A percentile compares a stretch with the other conserved stretches of the same genome.
These are phyloP conservation scores for Chloroclysta siterata DNA, from an alignment of 2,888 invertebrate species.

Conservation along the genomic window DNA sequence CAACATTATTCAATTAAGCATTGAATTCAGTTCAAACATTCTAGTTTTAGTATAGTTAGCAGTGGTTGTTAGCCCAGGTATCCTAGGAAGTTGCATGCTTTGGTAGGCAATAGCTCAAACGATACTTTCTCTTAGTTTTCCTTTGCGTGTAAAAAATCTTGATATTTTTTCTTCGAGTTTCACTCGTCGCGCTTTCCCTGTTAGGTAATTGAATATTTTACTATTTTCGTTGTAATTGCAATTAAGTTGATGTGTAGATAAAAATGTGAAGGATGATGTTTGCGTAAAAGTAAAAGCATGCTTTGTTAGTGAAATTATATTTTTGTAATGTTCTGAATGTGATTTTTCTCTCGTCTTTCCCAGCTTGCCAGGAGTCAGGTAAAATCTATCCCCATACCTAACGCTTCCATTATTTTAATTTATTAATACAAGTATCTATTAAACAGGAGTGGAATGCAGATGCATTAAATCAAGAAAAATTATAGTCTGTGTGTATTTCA, in stretches of 20 bases:
- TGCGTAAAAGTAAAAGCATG: slow-evolving; percentile 67
- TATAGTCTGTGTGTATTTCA: too few species aligned
- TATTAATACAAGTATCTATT: too few species aligned
- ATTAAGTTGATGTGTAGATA: slow-evolving; percentile 65
- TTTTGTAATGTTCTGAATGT: slow-evolving; percentile 83
- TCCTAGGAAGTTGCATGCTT: slow-evolving; percentile 53
- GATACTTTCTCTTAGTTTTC: slow-evolving; percentile 72
- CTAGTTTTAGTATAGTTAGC: slow-evolving; percentile 21
- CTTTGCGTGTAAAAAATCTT: slow-evolving; percentile 83
- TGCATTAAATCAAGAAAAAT: too few species aligned
- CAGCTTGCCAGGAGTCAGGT: slow-evolving; percentile 86
- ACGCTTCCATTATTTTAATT: slow-evolving; percentile 40
- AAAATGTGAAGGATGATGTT: slow-evolving; percentile 59
- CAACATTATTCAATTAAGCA: slow-evolving; percentile 39
- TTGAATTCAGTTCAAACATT: slow-evolving; percentile 23
- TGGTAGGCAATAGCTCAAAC: slow-evolving; percentile 38
- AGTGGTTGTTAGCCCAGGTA: slow-evolving; percentile 21
- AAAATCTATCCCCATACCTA: slow-evolving; percentile 56
- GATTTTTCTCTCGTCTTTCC: slow-evolving; percentile 83
- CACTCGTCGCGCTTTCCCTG: slow-evolving; percentile 77
- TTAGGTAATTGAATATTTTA: slow-evolving; percentile 72
- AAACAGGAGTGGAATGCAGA: too few species aligned
- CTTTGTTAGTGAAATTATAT: slow-evolving; percentile 72
- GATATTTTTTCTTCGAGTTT: slow-evolving; percentile 75
- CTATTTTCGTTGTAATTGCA: slow-evolving; percentile 72